Evolutionary conservation across 2,113 vertebrate species (phyloP).

Genomic region (Cygnus atratus): DNA sequence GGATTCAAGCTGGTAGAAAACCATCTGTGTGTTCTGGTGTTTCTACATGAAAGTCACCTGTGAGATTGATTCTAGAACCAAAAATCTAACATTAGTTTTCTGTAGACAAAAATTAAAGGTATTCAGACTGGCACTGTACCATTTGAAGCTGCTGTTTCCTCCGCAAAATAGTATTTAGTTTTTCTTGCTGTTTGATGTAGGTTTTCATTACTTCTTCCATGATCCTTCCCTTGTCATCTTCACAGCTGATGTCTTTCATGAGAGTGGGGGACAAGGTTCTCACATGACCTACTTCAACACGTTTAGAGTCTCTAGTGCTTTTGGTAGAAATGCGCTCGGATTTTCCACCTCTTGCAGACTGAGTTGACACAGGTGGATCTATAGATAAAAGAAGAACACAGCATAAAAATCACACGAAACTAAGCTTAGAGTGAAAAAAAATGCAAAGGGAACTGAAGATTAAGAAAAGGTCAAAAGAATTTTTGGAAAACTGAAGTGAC

Average conservation of each 20-base stretch:
- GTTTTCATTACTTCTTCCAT: conserved; percentile 97
- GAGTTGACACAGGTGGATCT: conserved; percentile 80
- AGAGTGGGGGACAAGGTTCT: conserved; percentile 76
- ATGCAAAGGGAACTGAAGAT: background rate
- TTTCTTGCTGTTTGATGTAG: conserved; percentile 94
- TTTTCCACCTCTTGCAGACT: conserved; percentile 79
- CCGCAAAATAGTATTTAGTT: conserved; percentile 90
- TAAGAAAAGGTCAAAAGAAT: background rate
- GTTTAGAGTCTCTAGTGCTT: conserved; percentile 69
- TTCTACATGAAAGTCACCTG: background rate
- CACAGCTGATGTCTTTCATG: conserved; percentile 77
- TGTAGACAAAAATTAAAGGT: background rate
- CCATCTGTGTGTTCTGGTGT: background rate
- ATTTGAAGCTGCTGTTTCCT: conserved; percentile 95
- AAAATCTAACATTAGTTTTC: background rate
- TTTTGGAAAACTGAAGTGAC: background rate
- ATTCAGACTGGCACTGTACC: conserved; percentile 74
- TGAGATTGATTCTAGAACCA: background rate
- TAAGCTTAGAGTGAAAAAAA: background rate
- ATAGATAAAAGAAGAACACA: background rate
- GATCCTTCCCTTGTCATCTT: conserved; percentile 95
- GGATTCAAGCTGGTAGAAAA: background rate
- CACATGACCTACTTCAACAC: conserved; percentile 68
- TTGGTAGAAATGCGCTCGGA: conserved; percentile 67
- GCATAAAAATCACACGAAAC: background rate